Evolutionary conservation across 2,888 invertebrate species (phyloP).

Genomic region (Diabrotica balteata): DNA sequence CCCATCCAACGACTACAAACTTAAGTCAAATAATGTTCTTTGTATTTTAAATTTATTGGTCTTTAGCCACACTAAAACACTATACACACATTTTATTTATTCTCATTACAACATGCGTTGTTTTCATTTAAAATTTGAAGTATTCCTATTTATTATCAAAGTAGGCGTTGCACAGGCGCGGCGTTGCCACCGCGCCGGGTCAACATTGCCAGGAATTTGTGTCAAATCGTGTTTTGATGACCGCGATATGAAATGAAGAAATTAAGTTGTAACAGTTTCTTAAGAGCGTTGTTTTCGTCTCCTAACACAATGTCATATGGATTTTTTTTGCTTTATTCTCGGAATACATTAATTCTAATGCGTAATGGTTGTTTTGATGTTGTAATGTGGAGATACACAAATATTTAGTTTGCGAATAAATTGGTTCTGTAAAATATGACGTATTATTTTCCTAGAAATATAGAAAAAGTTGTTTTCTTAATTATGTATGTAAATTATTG

Average conservation of each 20-base stretch:
- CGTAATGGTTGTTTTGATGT: conserved; percentile 3
- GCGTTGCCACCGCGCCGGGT: conserved; percentile 23
- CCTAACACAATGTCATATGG: neutral
- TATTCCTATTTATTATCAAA: conserved; percentile 7
- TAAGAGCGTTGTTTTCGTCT: conserved; percentile 11
- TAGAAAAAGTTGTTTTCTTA: too few relatives aligned
- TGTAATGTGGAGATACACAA: neutral
- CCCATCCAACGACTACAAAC: too few relatives aligned
- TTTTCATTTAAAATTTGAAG: conserved; percentile 10
- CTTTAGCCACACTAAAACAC: too few relatives aligned
- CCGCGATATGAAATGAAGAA: conserved; percentile 29
- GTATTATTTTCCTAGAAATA: too few relatives aligned
- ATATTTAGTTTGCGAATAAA: too few relatives aligned
- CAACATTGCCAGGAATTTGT: conserved; percentile 29
- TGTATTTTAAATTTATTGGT: too few relatives aligned
- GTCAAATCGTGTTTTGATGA: conserved; percentile 33
- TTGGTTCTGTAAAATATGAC: too few relatives aligned
- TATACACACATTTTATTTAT: too few relatives aligned
- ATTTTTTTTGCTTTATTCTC: neutral
- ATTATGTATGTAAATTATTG: too few relatives aligned
- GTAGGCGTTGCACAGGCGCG: conserved; percentile 20
- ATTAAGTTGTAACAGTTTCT: conserved; percentile 18
- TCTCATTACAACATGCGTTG: neutral
- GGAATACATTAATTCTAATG: neutral
- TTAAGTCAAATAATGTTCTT: too few relatives aligned